Conservation (phyloP, 2,113 vertebrate species). For the Cepphus grylle region DNA sequence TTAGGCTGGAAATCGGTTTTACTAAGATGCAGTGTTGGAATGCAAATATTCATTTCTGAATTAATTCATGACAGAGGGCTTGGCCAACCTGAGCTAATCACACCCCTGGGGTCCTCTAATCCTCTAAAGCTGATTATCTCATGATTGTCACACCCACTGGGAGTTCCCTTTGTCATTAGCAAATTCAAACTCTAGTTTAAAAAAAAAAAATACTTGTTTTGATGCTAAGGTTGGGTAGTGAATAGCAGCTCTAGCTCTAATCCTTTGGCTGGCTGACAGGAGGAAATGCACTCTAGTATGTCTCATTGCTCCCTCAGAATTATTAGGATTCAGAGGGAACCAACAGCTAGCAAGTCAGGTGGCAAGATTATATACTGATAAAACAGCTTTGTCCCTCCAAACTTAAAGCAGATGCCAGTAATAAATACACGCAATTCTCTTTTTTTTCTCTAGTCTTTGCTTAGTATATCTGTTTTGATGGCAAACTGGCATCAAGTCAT, state of each 20-base stretch:
- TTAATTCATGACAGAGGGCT: slow-evolving; percentile 51
- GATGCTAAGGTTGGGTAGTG: slow-evolving; percentile 29
- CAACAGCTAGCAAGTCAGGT: neutral
- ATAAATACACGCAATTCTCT: neutral
- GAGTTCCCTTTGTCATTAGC: slow-evolving; percentile 41
- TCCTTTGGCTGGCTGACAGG: slow-evolving; percentile 31
- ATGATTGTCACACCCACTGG: slow-evolving; percentile 45
- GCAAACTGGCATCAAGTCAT: neutral
- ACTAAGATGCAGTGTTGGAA: slow-evolving; percentile 7
- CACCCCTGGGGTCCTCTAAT: slow-evolving; percentile 30
- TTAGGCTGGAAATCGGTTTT: neutral
- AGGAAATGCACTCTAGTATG: neutral
- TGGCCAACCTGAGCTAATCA: slow-evolving; percentile 53
- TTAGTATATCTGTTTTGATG: neutral
- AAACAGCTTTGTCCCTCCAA: neutral
- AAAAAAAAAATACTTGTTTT: slow-evolving; percentile 16
- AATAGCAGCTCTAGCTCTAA: slow-evolving; percentile 24
- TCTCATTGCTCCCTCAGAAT: neutral
- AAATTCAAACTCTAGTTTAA: slow-evolving; percentile 20
- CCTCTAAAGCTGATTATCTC: slow-evolving; percentile 55
- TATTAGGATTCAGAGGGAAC: neutral
- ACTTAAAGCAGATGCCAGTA: neutral
- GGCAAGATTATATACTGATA: neutral
- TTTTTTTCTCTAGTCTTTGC: neutral
- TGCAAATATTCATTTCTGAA: slow-evolving; percentile 56